Percentiles rank a stretch among this genome's conserved stretches.
phyloP scores from a whole-genome alignment of 2,888 invertebrate genomes.

The Eupithecia subumbrata region DNA sequence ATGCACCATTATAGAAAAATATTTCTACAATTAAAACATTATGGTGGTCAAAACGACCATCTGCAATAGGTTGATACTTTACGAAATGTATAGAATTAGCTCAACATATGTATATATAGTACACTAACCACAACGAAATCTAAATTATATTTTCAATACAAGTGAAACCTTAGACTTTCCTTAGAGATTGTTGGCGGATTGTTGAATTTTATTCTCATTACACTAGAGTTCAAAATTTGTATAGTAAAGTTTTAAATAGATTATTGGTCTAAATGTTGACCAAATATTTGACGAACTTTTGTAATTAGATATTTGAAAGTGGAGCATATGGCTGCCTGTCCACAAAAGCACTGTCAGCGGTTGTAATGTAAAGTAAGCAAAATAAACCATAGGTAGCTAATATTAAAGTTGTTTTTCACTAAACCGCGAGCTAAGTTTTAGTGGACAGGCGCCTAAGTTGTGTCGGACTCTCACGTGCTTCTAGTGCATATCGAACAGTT shows the following conservation, averaged over 20 bases:
- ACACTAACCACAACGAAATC: conserved; percentile 32
- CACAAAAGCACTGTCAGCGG: conserved; percentile 2
- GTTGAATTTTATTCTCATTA: conserved; percentile 30
- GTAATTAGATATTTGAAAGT: conserved; percentile 32
- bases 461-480: conserved; percentile 59
- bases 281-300: conserved; percentile 40
- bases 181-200: conserved; percentile 25
- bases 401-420: not conserved
- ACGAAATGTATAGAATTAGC: conserved; percentile 13
- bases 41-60: not conserved
- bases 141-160: conserved; percentile 28
- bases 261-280: conserved; percentile 28
- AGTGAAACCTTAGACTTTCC: conserved; percentile 21
- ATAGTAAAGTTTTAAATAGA: conserved; percentile 20
- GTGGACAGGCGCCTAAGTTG: conserved; percentile 41
- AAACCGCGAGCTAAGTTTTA: not conserved
- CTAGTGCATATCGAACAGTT: conserved; percentile 79
- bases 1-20: too few relatives aligned
- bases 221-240: conserved; percentile 26
- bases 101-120: conserved; percentile 5
- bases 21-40: not conserved
- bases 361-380: not conserved
- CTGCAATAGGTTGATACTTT: not conserved
- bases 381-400: not conserved
- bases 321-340: conserved; percentile 17